Base-by-base conservation (phyloP, 2,797 vertebrate species). In the Gymnothorax javanicus region DNA sequence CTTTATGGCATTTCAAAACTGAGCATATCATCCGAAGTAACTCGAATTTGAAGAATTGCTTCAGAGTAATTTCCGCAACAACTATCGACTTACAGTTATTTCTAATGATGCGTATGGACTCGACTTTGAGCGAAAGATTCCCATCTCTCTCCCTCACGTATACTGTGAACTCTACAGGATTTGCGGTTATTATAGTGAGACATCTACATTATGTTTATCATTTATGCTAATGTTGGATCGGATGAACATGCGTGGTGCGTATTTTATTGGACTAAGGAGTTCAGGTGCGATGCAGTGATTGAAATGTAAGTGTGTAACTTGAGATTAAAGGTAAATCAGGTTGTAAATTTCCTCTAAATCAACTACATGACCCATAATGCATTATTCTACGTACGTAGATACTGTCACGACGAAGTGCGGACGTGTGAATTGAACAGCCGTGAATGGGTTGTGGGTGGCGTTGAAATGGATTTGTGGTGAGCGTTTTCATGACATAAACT, bases 151-250 rank as follows among this genome's bases (percentile, higher is more conserved):
- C 92, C 92, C 93, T 89, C 86, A 64, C 60, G 73, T 23, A 12
- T 33, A n/a, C 13, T 0, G 52, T 82, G 59, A 56, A 86, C n/a
- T 7, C 4, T 57, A 50, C 23, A 23, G 77, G 84, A 27, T 59
- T 84, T 88, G 20, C 95, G 94, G 95, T 94, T 91, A 92, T 91
- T 95, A 95, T 93, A 95, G 95, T 96, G 17, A 87, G 4, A 0
- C 0, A 77, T 0, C 56, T 52, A 81, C 17, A 0, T 25, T 43
- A n/a, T 0, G 8, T 1, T 17, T 11, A n/a, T 4, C n/a, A 23
- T 23, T 83, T 43, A n/a, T 60, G 6, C 8, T 54, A 12, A 23
- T 13, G 43, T 79, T 3, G 33, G 60, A 17, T n/a, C 54, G 60
- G 75, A 23, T 8, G 7, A 6, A 17, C 8, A 23, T 4, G 1